A percentile compares a stretch with the other conserved stretches of the same genome.
phyloP scores from a whole-genome alignment of 2,797 vertebrate species.

The Acanthornis magna region DNA sequence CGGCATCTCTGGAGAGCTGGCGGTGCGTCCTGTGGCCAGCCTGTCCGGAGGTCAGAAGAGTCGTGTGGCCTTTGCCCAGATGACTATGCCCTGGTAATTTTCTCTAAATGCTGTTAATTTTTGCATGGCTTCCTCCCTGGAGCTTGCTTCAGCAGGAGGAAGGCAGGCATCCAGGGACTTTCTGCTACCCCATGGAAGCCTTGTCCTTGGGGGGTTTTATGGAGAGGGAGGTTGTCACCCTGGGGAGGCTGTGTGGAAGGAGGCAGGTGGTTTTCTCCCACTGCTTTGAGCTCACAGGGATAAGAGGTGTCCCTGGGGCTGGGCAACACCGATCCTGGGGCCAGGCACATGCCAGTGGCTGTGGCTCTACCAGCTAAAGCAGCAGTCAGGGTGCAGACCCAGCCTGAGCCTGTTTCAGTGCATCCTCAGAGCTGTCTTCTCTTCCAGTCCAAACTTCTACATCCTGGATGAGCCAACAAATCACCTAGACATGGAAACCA shows the following conservation, averaged over 20 bases:
- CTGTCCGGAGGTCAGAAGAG: conserved; percentile 97
- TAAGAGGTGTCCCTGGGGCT: background rate
- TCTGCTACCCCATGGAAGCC: background rate
- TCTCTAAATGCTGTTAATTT: background rate
- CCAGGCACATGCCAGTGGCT: background rate
- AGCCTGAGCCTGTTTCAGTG: background rate
- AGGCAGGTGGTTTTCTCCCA: background rate
- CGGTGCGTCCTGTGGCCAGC: conserved; percentile 89
- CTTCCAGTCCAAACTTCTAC: conserved; percentile 93
- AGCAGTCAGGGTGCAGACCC: background rate
- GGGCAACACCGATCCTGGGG: accelerated
- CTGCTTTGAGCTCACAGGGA: background rate
- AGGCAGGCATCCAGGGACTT: background rate
- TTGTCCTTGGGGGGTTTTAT: background rate
- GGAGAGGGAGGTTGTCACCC: background rate
- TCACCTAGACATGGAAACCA: conserved; percentile 98
- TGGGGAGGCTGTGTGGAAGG: background rate
- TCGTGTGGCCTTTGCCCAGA: conserved; percentile 95
- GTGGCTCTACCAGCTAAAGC: background rate
- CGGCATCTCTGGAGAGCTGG: conserved; percentile 90
- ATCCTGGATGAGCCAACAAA: conserved; percentile 96
- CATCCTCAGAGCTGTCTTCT: background rate
- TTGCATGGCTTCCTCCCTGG: background rate
- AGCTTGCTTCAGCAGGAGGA: background rate
- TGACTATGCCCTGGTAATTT: conserved; percentile 94